These are phyloP conservation scores for Urocyon cinereoargenteus DNA, from an alignment of 2,797 vertebrate species.

Conservation along the genomic window DNA sequence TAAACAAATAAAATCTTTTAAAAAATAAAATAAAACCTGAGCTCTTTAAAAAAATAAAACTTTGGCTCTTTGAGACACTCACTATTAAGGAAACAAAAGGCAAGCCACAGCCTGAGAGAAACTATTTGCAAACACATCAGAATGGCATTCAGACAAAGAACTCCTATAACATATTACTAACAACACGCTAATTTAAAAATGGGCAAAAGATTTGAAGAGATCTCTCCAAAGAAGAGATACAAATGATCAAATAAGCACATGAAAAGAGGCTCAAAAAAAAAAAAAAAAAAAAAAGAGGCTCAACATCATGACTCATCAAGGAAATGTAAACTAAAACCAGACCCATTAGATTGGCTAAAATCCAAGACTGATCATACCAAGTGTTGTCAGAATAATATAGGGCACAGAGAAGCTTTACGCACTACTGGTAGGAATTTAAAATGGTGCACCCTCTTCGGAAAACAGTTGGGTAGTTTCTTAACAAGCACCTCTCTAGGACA, in stretches of 20 bases:
- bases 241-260: not conserved
- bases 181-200: not conserved
- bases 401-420: not conserved
- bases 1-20: too few relatives aligned
- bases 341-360: not conserved
- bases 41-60: not conserved
- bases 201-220: too few relatives aligned
- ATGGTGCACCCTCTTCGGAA: not conserved
- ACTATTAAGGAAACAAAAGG: not conserved
- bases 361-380: not conserved
- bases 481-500: not conserved
- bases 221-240: not conserved
- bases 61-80: not conserved
- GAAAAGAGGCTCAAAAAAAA: not conserved
- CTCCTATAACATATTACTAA: not conserved
- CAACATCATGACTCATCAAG: not conserved
- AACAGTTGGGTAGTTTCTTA: not conserved
- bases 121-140: not conserved
- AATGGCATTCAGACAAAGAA: not conserved
- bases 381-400: not conserved
- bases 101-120: not conserved
- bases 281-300: not conserved
- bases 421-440: not conserved
- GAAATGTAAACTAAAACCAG: not conserved
- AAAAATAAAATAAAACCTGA: not conserved